A percentile compares a stretch with the other conserved stretches of the same genome.
Evolutionary conservation across 2,797 vertebrate species (phyloP).

Genomic region (Girardinus metallicus): DNA sequence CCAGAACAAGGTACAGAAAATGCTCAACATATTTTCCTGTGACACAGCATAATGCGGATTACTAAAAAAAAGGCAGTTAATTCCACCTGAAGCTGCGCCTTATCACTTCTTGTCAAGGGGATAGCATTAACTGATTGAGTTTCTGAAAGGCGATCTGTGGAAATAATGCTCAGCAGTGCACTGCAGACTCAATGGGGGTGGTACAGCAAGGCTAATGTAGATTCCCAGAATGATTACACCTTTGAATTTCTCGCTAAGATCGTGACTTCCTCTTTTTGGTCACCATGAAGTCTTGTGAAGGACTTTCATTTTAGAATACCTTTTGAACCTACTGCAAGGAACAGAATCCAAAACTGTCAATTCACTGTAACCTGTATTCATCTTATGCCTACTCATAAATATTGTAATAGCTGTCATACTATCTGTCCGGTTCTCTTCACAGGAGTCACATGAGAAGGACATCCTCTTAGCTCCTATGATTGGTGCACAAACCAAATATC

Average conservation of each 20-base stretch:
- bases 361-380: conserved; percentile 53
- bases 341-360: conserved; percentile 61
- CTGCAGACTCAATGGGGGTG: conserved; percentile 28
- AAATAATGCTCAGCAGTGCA: conserved; percentile 39
- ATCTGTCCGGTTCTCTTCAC: conserved; percentile 41
- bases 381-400: conserved; percentile 60
- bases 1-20: conserved; percentile 43
- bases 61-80: conserved; percentile 72
- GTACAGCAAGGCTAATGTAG: conserved; percentile 27
- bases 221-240: conserved; percentile 32
- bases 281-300: conserved; percentile 20
- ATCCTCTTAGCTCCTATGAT: conserved; percentile 32
- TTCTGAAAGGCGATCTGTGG: conserved; percentile 34
- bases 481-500: conserved; percentile 14
- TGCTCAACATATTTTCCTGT: conserved; percentile 39
- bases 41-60: conserved; percentile 61
- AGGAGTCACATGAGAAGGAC: conserved; percentile 38
- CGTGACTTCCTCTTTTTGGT: conserved; percentile 15
- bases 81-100: conserved; percentile 51
- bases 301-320: conserved; percentile 38
- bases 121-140: conserved; percentile 63
- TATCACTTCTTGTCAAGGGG: conserved; percentile 56
- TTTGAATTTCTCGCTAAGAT: conserved; percentile 29
- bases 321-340: conserved; percentile 48
- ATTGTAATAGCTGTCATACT: conserved; percentile 50